phyloP scores from a whole-genome alignment of 2,797 vertebrate species.

The Rhincodon typus region DNA sequence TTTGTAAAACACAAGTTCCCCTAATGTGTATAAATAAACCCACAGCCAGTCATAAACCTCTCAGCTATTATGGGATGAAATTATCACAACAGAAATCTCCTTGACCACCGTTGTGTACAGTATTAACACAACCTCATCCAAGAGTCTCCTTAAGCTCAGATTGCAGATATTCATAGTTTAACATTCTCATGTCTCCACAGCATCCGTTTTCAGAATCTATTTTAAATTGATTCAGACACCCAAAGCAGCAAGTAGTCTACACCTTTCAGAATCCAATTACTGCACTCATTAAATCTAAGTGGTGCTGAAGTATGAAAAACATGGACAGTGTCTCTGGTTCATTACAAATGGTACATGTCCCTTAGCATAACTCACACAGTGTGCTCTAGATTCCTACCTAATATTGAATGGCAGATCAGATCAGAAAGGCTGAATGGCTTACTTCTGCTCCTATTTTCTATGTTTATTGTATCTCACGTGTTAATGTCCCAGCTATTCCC shows the following conservation, averaged over 20 bases:
- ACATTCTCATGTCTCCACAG: not conserved
- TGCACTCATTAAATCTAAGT: not conserved
- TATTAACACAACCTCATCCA: not conserved
- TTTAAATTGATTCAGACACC: not conserved
- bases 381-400: not conserved
- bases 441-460: no score
- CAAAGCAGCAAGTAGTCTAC: not conserved
- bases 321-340: not conserved
- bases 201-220: not conserved
- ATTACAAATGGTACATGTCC: not conserved
- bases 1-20: not conserved
- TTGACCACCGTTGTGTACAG: not conserved
- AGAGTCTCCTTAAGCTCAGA: not conserved
- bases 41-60: not conserved
- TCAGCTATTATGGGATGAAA: not conserved
- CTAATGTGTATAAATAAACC: not conserved
- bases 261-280: not conserved
- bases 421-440: no score
- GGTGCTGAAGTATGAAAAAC: not conserved
- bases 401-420: no score
- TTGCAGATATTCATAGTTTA: conserved; percentile 30
- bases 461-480: not conserved
- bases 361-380: not conserved
- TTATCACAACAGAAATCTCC: conserved; percentile 5
- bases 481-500: not conserved